phyloP scores from a whole-genome alignment of 92 coral and sea anemone genomes.

The Umimayanthus kanabou region DNA sequence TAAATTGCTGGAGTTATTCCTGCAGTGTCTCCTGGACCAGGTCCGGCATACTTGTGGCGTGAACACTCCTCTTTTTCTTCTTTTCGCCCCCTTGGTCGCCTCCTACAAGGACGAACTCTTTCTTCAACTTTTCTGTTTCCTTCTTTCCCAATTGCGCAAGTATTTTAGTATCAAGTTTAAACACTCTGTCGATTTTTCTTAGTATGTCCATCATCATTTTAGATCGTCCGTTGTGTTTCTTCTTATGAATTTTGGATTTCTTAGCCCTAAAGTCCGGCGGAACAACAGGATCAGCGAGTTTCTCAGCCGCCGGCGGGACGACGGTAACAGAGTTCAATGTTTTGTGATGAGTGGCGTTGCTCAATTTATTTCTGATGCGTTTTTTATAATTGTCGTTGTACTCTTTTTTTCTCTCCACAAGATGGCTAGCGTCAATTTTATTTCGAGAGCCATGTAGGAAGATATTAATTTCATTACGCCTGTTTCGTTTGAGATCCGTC shows the following conservation, averaged over 20 bases:
- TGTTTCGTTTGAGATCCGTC: slow-evolving; percentile 53
- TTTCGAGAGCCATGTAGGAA: slow-evolving; percentile 84
- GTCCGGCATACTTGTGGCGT: slow-evolving; percentile 11
- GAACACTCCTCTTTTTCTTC: slow-evolving; percentile 35
- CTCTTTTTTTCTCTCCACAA: slow-evolving; percentile 41
- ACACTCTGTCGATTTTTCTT: slow-evolving; percentile 67
- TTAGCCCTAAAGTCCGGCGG: neutral
- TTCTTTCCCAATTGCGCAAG: neutral
- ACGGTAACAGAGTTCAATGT: neutral
- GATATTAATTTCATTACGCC: slow-evolving; percentile 80
- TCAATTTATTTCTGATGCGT: slow-evolving; percentile 14
- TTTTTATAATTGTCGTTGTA: slow-evolving; percentile 4
- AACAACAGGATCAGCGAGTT: neutral
- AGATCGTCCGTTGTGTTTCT: neutral
- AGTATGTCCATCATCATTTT: slow-evolving; percentile 46
- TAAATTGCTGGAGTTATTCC: neutral
- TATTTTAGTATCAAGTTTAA: slow-evolving; percentile 66
- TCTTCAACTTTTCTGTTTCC: neutral
- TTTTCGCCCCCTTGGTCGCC: neutral
- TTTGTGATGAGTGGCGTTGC: neutral
- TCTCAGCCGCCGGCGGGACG: neutral
- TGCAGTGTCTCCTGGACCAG: slow-evolving; percentile 36
- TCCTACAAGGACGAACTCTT: neutral
- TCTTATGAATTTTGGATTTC: slow-evolving; percentile 32
- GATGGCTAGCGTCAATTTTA: slow-evolving; percentile 75